Evolutionary conservation across 2,113 vertebrate species (phyloP).

Genomic region (Eublepharis macularius): DNA sequence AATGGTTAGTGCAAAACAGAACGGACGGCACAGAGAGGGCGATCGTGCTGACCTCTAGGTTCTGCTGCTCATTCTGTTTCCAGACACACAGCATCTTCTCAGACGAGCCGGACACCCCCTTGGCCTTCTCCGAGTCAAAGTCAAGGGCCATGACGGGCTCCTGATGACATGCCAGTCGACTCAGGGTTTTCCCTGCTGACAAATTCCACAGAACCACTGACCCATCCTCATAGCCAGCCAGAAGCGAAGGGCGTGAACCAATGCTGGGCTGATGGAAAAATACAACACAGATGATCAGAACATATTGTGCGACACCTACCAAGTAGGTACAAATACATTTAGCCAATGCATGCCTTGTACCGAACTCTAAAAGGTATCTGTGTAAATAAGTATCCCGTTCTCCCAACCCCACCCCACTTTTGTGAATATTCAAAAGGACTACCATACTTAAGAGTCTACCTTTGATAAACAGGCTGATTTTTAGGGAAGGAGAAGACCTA

Average conservation of each 20-base stretch:
- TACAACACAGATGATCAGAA: slow-evolving; percentile 10
- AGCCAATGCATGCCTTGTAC: background rate
- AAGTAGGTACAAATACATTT: background rate
- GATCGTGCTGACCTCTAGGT: slow-evolving; percentile 87
- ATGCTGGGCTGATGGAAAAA: slow-evolving; percentile 71
- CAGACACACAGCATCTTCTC: slow-evolving; percentile 89
- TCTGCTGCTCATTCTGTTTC: slow-evolving; percentile 85
- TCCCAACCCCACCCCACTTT: background rate
- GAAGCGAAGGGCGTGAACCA: slow-evolving; percentile 78
- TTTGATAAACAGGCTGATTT: background rate
- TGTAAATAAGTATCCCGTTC: background rate
- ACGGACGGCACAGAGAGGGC: slow-evolving; percentile 69
- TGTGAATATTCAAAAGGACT: background rate
- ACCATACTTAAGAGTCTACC: background rate
- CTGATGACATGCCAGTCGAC: slow-evolving; percentile 80
- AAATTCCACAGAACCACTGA: slow-evolving; percentile 91
- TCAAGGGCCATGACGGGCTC: slow-evolving; percentile 94
- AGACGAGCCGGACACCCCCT: slow-evolving; percentile 89
- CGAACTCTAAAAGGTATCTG: background rate
- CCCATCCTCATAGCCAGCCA: slow-evolving; percentile 93
- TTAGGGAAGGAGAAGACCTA: background rate
- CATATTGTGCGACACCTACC: background rate
- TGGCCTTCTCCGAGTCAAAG: slow-evolving; percentile 83
- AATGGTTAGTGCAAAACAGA: slow-evolving; percentile 77
- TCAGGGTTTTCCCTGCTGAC: slow-evolving; percentile 77